Evolutionary conservation across 2,113 vertebrate species (phyloP).

Genomic region (Pseudopodoces humilis): DNA sequence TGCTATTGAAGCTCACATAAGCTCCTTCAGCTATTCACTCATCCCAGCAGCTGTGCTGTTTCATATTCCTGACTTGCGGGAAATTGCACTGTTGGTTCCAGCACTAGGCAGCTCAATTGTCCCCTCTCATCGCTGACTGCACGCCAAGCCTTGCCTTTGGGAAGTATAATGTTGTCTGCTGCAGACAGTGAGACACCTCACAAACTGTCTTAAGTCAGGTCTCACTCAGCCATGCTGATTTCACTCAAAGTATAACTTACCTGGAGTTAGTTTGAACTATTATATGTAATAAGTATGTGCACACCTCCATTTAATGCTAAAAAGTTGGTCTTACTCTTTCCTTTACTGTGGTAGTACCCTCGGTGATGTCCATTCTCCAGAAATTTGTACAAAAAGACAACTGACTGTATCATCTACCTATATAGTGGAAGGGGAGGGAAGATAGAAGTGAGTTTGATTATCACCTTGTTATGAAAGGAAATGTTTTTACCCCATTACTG

Average conservation of each 20-base stretch:
- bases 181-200: background rate
- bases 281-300: background rate
- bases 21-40: conserved; percentile 69
- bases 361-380: background rate
- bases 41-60: conserved; percentile 50
- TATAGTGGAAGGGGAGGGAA: background rate
- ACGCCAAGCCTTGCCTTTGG: background rate
- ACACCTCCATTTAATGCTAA: background rate
- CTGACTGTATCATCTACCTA: background rate
- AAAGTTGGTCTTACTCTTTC: background rate
- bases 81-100: background rate
- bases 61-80: background rate
- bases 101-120: background rate
- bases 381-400: background rate
- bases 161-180: background rate
- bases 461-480: background rate
- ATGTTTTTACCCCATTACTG: background rate
- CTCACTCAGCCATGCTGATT: background rate
- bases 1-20: conserved; percentile 63
- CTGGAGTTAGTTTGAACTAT: background rate
- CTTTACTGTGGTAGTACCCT: background rate
- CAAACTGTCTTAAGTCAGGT: background rate
- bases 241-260: background rate
- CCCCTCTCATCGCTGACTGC: background rate
- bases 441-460: background rate